Conservation (phyloP, 2,888 invertebrate genomes). For the Luperina testacea region DNA sequence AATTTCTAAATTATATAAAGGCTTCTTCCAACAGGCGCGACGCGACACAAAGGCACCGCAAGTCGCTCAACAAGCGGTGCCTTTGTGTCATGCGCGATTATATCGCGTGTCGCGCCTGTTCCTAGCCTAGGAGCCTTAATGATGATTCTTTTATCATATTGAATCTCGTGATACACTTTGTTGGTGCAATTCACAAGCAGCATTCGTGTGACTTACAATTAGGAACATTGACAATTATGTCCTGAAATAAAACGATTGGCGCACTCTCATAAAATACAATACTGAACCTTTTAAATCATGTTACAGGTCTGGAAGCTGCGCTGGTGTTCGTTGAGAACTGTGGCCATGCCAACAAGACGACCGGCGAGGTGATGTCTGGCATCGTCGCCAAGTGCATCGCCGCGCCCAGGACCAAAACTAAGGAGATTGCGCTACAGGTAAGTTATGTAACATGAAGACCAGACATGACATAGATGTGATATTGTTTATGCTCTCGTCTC, state of each 20-base stretch:
- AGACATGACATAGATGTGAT: not conserved
- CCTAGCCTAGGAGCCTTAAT: not conserved
- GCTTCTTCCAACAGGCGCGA: no score
- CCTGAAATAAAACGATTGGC: not conserved
- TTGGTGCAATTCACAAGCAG: no score
- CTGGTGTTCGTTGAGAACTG: conserved; percentile 97
- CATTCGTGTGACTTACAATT: not conserved
- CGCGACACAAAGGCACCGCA: no score
- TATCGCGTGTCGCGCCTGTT: no score
- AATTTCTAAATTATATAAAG: not conserved
- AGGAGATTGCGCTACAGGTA: conserved; percentile 96
- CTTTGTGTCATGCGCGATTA: no score
- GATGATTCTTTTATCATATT: not conserved
- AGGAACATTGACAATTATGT: not conserved
- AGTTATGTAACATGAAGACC: not conserved
- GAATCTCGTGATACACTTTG: not conserved
- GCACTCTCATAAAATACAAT: not conserved
- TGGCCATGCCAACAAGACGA: conserved; percentile 95
- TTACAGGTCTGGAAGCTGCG: conserved; percentile 94
- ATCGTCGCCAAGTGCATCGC: conserved; percentile 98
- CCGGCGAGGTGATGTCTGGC: conserved; percentile 96
- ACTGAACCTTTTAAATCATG: not conserved
- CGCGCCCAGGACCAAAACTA: conserved; percentile 97
- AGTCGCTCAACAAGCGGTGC: no score
- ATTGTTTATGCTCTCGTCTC: not conserved